A percentile compares a stretch with the other conserved stretches of the same genome.
These are phyloP conservation scores for Addax nasomaculatus DNA, from an alignment of 2,113 vertebrate genomes.

Conservation along the genomic window DNA sequence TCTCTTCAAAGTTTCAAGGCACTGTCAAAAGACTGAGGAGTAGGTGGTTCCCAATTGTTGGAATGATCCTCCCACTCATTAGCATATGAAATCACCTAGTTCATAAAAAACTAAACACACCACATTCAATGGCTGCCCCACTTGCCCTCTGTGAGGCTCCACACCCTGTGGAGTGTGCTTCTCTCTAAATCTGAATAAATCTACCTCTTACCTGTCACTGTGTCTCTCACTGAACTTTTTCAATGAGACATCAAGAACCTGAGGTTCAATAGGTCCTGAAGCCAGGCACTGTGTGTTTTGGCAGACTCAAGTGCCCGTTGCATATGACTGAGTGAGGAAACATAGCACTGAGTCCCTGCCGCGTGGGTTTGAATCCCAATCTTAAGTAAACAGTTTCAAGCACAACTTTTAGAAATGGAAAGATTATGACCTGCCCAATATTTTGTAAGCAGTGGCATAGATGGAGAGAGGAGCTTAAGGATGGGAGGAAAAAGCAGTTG, in stretches of 20 bases:
- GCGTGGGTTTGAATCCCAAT: not conserved
- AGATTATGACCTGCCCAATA: not conserved
- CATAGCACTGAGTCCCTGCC: not conserved
- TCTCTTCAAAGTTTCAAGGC: not conserved
- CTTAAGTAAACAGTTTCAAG: not conserved
- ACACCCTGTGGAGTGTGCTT: not conserved
- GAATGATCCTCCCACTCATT: not conserved
- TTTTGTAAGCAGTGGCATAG: not conserved
- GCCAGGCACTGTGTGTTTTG: not conserved
- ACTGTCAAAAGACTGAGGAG: rapidly evolving
- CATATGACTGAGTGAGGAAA: not conserved
- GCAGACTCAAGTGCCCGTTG: not conserved
- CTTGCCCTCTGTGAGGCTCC: not conserved
- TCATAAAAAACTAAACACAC: not conserved
- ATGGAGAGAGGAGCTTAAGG: not conserved
- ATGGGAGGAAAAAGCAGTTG: not conserved
- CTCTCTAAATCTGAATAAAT: not conserved
- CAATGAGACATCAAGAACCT: not conserved
- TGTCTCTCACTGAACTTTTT: not conserved
- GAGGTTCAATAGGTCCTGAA: not conserved
- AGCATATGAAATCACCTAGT: not conserved
- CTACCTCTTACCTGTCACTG: not conserved
- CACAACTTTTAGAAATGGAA: not conserved
- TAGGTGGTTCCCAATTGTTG: not conserved
- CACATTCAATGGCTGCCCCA: not conserved